Conservation (phyloP, 2,113 vertebrate genomes). For the Rana temporaria region DNA sequence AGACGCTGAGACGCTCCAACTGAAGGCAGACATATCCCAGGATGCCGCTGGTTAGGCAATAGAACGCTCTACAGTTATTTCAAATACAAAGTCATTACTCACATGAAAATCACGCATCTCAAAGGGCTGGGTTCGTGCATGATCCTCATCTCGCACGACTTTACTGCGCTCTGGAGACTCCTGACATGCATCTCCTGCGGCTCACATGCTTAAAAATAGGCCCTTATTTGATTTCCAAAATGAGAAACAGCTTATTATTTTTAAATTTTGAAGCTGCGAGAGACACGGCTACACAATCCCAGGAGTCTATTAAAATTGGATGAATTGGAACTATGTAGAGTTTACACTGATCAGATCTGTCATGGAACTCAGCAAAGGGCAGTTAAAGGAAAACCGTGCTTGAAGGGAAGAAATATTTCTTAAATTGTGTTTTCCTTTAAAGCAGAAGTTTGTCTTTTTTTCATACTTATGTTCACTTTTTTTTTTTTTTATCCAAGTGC, state of each 20-base stretch:
- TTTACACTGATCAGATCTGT: not conserved
- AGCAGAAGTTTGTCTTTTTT: too few species aligned
- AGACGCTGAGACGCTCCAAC: not conserved
- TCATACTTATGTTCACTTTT: too few species aligned
- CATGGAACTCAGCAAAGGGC: too few species aligned
- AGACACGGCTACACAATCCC: conserved; percentile 2
- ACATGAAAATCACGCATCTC: conserved; percentile 5
- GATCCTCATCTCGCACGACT: conserved; percentile 7
- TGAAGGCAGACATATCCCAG: not conserved
- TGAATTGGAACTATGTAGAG: not conserved
- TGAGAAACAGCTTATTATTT: conserved; percentile 36
- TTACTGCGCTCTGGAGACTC: not conserved
- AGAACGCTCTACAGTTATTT: conserved; percentile 21
- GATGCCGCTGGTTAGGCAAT: not conserved
- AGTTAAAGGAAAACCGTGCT: too few species aligned
- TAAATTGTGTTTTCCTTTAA: too few species aligned
- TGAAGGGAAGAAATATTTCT: too few species aligned
- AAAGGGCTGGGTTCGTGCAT: conserved; percentile 9
- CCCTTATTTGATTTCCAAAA: conserved; percentile 17
- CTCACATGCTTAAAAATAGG: conserved; percentile 28
- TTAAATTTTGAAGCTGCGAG: conserved; percentile 1
- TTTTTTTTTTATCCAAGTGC: too few species aligned
- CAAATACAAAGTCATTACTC: conserved; percentile 27
- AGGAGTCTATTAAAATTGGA: conserved; percentile 17
- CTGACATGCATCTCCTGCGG: conserved; percentile 14